Conservation (phyloP, 2,113 vertebrate species). For the Puffinus mauretanicus region DNA sequence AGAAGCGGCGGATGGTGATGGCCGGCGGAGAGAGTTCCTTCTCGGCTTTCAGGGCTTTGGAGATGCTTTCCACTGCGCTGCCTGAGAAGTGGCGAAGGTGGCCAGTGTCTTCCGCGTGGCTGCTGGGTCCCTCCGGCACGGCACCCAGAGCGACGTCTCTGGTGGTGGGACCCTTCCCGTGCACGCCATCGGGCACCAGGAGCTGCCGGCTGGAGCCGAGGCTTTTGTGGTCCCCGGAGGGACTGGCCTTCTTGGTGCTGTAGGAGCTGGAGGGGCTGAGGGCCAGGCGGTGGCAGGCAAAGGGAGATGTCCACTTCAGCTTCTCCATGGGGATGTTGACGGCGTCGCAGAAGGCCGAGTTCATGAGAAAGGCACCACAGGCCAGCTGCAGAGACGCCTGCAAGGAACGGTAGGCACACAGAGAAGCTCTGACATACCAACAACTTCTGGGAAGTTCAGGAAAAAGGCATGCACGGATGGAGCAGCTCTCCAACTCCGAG, state of each 20-base stretch:
- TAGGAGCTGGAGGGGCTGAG: slow-evolving; percentile 73
- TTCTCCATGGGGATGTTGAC: slow-evolving; percentile 90
- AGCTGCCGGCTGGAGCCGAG: background rate
- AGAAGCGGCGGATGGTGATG: slow-evolving; percentile 41
- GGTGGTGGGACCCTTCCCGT: background rate
- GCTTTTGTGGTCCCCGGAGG: background rate
- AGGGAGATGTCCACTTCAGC: slow-evolving; percentile 93
- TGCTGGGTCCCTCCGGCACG: fast-evolving
- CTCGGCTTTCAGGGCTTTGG: slow-evolving; percentile 32
- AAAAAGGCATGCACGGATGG: background rate
- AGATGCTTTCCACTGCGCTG: background rate
- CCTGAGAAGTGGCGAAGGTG: background rate
- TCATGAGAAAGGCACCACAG: slow-evolving; percentile 86
- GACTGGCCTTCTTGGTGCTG: slow-evolving; percentile 25
- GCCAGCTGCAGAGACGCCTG: slow-evolving; percentile 92
- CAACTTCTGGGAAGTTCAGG: background rate
- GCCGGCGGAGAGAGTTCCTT: slow-evolving; percentile 1
- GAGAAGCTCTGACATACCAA: background rate
- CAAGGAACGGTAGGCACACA: background rate
- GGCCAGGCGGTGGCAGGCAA: slow-evolving; percentile 84
- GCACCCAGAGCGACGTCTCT: fast-evolving
- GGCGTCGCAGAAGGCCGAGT: slow-evolving; percentile 80
- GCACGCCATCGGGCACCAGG: background rate
- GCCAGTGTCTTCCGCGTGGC: fast-evolving
- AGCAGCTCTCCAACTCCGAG: background rate